Evolutionary conservation across 1,140 invertebrate species (phyloP), one percentile per base, ranked within the genome.

Genomic region (Nylanderia fulva): DNA sequence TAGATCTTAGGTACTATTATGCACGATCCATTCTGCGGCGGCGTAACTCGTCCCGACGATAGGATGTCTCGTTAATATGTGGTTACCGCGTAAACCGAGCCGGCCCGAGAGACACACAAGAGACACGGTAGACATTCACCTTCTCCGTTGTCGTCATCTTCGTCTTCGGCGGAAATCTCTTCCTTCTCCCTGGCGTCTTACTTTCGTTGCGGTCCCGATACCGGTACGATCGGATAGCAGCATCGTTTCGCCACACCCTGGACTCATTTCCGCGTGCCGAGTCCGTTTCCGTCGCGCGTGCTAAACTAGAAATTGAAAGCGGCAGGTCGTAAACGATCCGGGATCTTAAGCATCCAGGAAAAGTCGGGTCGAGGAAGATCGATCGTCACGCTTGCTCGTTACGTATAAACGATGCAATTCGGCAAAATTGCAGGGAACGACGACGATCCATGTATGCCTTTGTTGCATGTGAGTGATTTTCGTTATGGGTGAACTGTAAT

Each of bases 231-330:
- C 68, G 68, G 36, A 60, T 52, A 72, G 27, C 68, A 7, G 21
- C 58, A 21, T 63, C 80, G 56, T 84, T 84, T 75, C 58, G 63
- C 74, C 83, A 85, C 83, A 66, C 74, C 54, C 72, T 54, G 21
- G 11, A 54, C 27, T 89, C 72, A 9, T 83, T 88, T 88, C 84
- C 87, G 83, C 75, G 4, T 84, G 69, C 52, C 63, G 63, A 54
- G 24, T 58, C 60, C 52, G 48, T 56, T 83, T 45, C 64, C 66
- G 33, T 24, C 7, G 54, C 54, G 15, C 60, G 24, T 82, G 56
- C 24, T 64, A 61, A 5, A 36, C 15, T 64, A 72, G 87, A 88
- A 88, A 89, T 45, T 61, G 87, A 89, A 89, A 89, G 85, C 74
- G 56, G 56, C 6, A 68, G 54, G 8, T 56, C 18, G 29, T 42